Evolutionary conservation across 2,797 vertebrate species (phyloP).

Genomic region (Linurgus olivaceus): DNA sequence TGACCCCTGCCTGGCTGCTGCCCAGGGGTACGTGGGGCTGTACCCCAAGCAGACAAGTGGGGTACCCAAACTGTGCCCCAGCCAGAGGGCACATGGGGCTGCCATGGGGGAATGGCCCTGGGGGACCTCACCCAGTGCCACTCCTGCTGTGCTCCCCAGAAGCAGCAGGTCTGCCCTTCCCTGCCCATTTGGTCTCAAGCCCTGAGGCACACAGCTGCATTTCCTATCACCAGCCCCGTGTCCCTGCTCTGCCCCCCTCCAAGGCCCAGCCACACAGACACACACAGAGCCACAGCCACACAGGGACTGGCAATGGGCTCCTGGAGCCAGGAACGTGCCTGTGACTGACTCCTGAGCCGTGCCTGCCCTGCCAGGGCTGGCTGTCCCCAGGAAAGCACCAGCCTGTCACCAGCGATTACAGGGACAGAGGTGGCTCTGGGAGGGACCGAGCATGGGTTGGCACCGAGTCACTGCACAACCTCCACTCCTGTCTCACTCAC

Average conservation of each 20-base stretch:
- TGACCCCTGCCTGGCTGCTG: background rate
- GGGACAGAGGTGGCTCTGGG: background rate
- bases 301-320: background rate
- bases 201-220: rapidly evolving
- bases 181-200: background rate
- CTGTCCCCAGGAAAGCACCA: background rate
- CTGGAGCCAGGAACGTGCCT: too few relatives aligned
- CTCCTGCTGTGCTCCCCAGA: background rate
- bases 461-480: background rate
- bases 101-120: background rate
- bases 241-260: background rate
- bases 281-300: background rate
- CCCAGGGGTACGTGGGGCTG: background rate
- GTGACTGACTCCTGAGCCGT: background rate
- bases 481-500: background rate
- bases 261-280: background rate
- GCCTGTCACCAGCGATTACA: background rate
- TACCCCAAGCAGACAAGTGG: background rate
- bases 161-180: background rate
- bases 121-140: background rate
- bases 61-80: background rate
- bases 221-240: rapidly evolving
- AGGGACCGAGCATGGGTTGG: background rate
- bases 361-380: background rate
- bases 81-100: background rate